Percentiles rank a stretch among this genome's conserved stretches.
Evolutionary conservation across 1,140 invertebrate species (phyloP).

Genomic region (Armadillidium nasatum): DNA sequence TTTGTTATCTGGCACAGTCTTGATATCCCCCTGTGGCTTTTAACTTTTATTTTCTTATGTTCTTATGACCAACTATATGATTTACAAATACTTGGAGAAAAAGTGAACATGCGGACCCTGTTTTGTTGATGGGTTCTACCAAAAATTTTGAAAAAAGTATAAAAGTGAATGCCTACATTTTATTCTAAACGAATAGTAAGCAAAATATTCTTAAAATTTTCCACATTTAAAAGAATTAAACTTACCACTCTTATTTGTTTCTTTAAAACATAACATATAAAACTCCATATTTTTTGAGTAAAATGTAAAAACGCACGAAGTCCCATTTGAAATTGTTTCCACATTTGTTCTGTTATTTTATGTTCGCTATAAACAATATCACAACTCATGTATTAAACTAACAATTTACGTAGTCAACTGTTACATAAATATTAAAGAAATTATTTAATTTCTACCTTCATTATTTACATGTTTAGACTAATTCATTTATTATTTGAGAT

Average conservation of each 20-base stretch:
- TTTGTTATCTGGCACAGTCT: no score
- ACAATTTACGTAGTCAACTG: neutral
- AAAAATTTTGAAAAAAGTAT: no score
- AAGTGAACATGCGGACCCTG: no score
- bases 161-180: no score
- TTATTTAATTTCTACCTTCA: neutral
- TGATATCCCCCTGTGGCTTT: no score
- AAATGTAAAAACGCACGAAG: slow-evolving; percentile 3
- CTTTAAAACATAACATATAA: slow-evolving; percentile 10
- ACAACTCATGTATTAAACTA: slow-evolving; percentile 1
- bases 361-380: neutral
- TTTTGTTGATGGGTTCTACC: no score
- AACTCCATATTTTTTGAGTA: slow-evolving; percentile 8
- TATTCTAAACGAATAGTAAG: no score
- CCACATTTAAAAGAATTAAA: neutral
- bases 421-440: neutral
- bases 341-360: neutral
- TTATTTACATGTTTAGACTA: neutral
- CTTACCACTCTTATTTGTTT: neutral
- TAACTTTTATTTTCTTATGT: no score
- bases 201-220: no score
- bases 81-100: no score
- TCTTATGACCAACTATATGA: no score
- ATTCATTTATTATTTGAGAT: neutral
- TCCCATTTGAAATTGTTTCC: slow-evolving; percentile 7